Base-by-base conservation (phyloP, 2,797 vertebrate species). In the Cirrhinus mrigala region DNA sequence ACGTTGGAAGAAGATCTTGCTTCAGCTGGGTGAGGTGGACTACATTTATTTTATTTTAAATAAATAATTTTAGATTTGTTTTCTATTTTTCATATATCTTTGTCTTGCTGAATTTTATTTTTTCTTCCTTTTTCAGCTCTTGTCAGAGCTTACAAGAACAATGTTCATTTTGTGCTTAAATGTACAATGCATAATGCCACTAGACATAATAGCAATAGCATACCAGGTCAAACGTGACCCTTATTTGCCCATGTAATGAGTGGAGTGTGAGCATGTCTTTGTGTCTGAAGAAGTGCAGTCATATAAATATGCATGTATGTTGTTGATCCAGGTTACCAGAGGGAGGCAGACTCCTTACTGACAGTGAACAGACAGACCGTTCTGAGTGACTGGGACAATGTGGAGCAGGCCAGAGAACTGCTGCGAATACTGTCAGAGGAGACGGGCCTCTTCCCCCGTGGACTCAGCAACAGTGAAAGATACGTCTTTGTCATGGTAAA, bases 401-500 rank as follows among this genome's bases (percentile, higher is more conserved):
- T 95, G n/a, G 91, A 91, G 80, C 94, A 94, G 91, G 95, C 96
- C 14, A 91, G 92, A 10, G 95, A 97, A 40, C 93, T 98, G 86
- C 85, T 99, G 77, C 88, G 94, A 77, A 95, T 94, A 82, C 94
- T 99, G 81, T 94, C 95, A 0, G 96, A 97, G 77, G 95, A 98
- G 92, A 97, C 96, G 11, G 94, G 90, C 50, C 95, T 98, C 91
- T 98, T 99, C 79, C 97, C 96, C 0, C 89, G 89, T 0, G 95
- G 95, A 54, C 94, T 96, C 87, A 93, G 94, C 74, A 94, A 96
- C 37, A 95, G 94, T 0, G 96, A 95, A 90, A 95, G 94, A 93
- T 98, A 98, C 83, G 94, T 99, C 69, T 96, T 95, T 0, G 95
- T 98, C 64, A 96, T 99, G 97, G 97, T 98, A 94, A 83, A 10